Evolutionary conservation across 2,888 invertebrate genomes (phyloP), one percentile per base, ranked within the genome.

Genomic region (Dryomyza anilis): DNA sequence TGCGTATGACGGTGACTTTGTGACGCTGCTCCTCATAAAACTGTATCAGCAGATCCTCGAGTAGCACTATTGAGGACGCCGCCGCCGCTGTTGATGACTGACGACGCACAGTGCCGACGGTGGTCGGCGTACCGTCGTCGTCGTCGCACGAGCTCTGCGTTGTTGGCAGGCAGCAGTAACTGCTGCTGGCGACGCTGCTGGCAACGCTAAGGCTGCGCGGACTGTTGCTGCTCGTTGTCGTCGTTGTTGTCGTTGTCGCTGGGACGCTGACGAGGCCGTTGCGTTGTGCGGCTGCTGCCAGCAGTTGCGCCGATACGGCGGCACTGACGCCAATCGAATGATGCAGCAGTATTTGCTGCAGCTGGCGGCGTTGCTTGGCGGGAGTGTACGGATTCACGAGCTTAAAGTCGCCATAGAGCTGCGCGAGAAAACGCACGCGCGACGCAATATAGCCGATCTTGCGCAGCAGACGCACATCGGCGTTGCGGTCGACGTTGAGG

Each of bases 371-470:
- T 58, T 80, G 81, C 43, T 80, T 77, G 29, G 77, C 74, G 7
- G 76, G 78, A 67, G 79, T 82, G 66, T 81, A 81, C 12, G 81
- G 81, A 75, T 81, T 81, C 57, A 76, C 73, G 64, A 81, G 65
- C 8, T 73, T 79, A 25, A 80, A 81, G 59, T 80, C 78, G 39
- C 75, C 78, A 75, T 80, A 82, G 46, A 77, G 71, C 65, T 80
- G 77, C 62, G 81, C 78, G 58, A 83, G 70, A 36, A 76, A 74
- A 16, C 82, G 82, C 21, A 83, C 78, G 3, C 82, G 77, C 7
- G 82, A 78, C 25, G 83, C 82, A 71, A 83, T 83, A 58, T 78
- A 82, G 58, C 83, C 83, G 67, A 83, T 81, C 63, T 81, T 79
- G 29, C 81, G 81, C 69, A 83, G 71, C 64, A 83, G 68, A 64